A percentile compares a stretch with the other conserved stretches of the same genome.
Evolutionary conservation across 1,140 invertebrate species (phyloP).

Genomic region (Zaprionus taronus): DNA sequence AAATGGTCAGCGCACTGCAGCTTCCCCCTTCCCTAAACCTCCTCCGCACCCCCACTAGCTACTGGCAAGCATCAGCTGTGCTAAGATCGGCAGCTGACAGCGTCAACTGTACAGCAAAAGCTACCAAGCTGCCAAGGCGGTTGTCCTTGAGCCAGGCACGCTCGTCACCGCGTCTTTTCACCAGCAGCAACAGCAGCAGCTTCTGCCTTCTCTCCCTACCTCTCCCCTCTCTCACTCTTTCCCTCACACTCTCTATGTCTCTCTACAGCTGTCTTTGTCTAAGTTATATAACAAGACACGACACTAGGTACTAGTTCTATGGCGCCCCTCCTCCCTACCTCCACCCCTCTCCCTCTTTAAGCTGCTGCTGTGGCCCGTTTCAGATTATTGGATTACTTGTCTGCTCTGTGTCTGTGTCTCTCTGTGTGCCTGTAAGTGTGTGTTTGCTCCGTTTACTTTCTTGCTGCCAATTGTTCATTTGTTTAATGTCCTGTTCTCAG

Average conservation of each 20-base stretch:
- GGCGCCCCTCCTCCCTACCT: neutral
- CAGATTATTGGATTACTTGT: slow-evolving; percentile 54
- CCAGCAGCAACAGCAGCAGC: slow-evolving; percentile 2
- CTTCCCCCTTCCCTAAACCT: neutral
- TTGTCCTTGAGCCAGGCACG: slow-evolving; percentile 45
- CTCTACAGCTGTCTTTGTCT: neutral
- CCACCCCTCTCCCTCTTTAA: neutral
- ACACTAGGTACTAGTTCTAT: slow-evolving; percentile 6
- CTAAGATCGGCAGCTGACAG: slow-evolving; percentile 35
- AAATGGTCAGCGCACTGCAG: slow-evolving; percentile 12
- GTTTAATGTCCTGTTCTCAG: slow-evolving; percentile 67
- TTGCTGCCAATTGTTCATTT: slow-evolving; percentile 58
- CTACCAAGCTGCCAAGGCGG: slow-evolving; percentile 6
- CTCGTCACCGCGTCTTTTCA: slow-evolving; percentile 12
- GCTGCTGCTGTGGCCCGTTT: slow-evolving; percentile 24
- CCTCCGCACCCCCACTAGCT: too few relatives aligned
- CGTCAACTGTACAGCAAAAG: slow-evolving; percentile 39
- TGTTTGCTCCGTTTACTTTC: slow-evolving; percentile 20
- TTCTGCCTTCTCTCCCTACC: neutral
- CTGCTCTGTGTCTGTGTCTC: neutral
- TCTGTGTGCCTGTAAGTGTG: slow-evolving; percentile 5
- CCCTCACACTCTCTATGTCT: neutral
- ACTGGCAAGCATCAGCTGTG: neutral
- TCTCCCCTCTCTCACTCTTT: neutral
- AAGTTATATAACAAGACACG: neutral